phyloP scores from a whole-genome alignment of 2,888 invertebrate species.

The Coleophora flavipennella region DNA sequence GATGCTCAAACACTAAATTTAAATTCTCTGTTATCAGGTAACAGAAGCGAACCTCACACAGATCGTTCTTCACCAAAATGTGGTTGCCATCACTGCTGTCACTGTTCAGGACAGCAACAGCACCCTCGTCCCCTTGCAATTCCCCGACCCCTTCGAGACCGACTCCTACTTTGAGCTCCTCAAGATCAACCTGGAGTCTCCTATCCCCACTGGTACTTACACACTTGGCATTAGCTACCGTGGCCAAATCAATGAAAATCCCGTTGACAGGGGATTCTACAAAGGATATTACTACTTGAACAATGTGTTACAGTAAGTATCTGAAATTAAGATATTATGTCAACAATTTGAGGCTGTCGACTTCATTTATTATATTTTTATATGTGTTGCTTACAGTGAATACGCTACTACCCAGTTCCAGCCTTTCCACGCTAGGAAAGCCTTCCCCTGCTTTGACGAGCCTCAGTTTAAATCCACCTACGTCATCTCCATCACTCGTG shows the following conservation, averaged over 20 bases:
- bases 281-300: constrained; percentile 50
- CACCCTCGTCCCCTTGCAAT: constrained; percentile 28
- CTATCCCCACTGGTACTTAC: constrained; percentile 38
- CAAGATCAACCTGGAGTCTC: constrained; percentile 36
- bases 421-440: constrained; percentile 82
- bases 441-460: constrained; percentile 92
- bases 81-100: constrained; percentile 36
- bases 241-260: constrained; percentile 50
- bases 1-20: neutral
- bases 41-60: constrained; percentile 34
- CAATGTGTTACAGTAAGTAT: constrained; percentile 33
- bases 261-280: constrained; percentile 57
- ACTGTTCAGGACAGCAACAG: constrained; percentile 24
- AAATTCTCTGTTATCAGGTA: constrained; percentile 27
- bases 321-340: neutral
- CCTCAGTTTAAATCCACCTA: constrained; percentile 86
- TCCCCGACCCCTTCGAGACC: constrained; percentile 31
- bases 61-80: constrained; percentile 57
- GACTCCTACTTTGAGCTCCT: constrained; percentile 48
- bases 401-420: constrained; percentile 84
- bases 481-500: constrained; percentile 76
- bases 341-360: too few species aligned
- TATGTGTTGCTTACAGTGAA: constrained; percentile 27
- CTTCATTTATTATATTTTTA: too few species aligned
- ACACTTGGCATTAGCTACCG: constrained; percentile 37